phyloP scores from a whole-genome alignment of 2,888 invertebrate species.

The Lysandra bellargus region DNA sequence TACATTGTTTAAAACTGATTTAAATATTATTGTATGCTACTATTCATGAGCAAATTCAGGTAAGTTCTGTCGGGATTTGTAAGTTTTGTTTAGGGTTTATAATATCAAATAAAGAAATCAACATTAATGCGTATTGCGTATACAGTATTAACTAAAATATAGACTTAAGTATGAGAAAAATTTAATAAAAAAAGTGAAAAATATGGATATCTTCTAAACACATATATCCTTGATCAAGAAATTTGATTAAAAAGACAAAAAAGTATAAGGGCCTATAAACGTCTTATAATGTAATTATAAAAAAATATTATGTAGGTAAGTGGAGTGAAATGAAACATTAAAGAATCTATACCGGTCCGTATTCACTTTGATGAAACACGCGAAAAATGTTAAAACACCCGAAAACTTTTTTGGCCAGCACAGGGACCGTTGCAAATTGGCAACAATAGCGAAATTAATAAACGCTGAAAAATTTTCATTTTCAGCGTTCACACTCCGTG shows the following conservation, averaged over 20 bases:
- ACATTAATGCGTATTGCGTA: no score
- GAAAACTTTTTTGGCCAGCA: constrained; percentile 43
- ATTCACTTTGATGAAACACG: constrained; percentile 1
- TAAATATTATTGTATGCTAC: neutral
- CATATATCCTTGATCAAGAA: neutral
- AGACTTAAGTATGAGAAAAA: neutral
- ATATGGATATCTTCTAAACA: no score
- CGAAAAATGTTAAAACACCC: constrained; percentile 27
- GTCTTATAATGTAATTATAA: neutral
- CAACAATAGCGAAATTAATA: constrained; percentile 67
- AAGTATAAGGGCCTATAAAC: neutral
- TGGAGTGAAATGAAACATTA: neutral
- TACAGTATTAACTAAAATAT: no score
- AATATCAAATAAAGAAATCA: no score
- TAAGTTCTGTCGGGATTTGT: neutral
- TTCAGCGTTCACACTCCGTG: constrained; percentile 69
- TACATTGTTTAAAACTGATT: neutral
- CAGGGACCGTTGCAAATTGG: constrained; percentile 60
- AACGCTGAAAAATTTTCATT: constrained; percentile 73
- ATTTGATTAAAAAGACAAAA: neutral
- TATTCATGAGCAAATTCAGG: neutral
- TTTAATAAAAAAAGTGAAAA: neutral
- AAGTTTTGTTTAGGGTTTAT: neutral
- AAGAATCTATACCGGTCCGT: neutral
- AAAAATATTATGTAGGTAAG: neutral